phyloP scores from a whole-genome alignment of 2,888 invertebrate species.

The Spodoptera picta region DNA sequence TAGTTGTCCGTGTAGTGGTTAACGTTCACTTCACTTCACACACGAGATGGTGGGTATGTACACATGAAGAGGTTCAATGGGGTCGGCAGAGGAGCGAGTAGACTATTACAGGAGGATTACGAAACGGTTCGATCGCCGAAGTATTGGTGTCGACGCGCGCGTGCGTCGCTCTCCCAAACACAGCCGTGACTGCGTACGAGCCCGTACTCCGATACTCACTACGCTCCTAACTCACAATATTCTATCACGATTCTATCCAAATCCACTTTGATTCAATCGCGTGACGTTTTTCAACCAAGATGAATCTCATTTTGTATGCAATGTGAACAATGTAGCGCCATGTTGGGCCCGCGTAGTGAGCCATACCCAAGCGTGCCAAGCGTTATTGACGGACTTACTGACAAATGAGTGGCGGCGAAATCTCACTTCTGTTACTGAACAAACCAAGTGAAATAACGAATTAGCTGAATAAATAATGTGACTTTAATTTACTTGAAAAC shows the following conservation, averaged over 20 bases:
- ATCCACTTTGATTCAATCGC: conserved; percentile 44
- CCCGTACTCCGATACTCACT: conserved; percentile 49
- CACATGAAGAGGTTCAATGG: conserved; percentile 66
- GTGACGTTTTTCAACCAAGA: conserved; percentile 25
- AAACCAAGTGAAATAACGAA: conserved; percentile 8
- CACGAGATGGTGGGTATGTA: conserved; percentile 62
- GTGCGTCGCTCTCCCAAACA: conserved; percentile 64
- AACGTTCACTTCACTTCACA: conserved; percentile 59
- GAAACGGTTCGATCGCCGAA: conserved; percentile 69
- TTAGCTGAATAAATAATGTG: conserved; percentile 4
- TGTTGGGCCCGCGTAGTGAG: conserved; percentile 38
- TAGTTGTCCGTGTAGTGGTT: conserved; percentile 25
- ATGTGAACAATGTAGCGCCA: conserved; percentile 40
- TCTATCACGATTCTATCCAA: conserved; percentile 40
- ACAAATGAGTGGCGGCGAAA: conserved; percentile 31
- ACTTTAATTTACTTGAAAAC: conserved; percentile 38
- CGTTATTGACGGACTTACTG: conserved; percentile 27
- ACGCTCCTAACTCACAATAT: conserved; percentile 26
- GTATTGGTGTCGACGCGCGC: conserved; percentile 58
- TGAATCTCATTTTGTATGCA: conserved; percentile 21
- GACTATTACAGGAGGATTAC: conserved; percentile 67
- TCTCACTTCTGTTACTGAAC: not conserved
- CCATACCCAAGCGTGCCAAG: conserved; percentile 39
- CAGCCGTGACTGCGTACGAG: conserved; percentile 62
- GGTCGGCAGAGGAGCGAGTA: conserved; percentile 51